Percentiles rank a stretch among this genome's conserved stretches.
These are phyloP conservation scores for Eremophila alpestris DNA, from an alignment of 2,797 vertebrate genomes.

Conservation along the genomic window DNA sequence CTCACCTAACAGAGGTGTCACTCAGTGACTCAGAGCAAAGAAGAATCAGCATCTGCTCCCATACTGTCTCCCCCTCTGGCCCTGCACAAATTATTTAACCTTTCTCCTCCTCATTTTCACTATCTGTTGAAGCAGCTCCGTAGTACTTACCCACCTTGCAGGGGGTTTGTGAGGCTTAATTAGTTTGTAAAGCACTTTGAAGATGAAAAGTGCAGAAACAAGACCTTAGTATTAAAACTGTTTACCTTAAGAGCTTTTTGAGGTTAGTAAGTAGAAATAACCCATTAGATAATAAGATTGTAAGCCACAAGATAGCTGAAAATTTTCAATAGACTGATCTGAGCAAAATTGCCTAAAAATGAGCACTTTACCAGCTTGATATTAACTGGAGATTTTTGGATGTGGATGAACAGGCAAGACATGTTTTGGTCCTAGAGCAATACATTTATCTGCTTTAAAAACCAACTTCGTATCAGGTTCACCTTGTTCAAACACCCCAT, in stretches of 20 bases:
- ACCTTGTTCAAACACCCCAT: background rate
- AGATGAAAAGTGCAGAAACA: conserved; percentile 43
- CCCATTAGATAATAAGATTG: background rate
- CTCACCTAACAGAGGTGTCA: background rate
- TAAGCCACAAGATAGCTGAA: background rate
- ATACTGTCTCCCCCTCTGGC: background rate
- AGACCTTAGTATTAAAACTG: conserved; percentile 44
- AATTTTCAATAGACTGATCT: background rate
- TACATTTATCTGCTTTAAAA: background rate
- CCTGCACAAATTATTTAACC: conserved; percentile 27
- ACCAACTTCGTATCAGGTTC: background rate
- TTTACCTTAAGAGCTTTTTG: conserved; percentile 44
- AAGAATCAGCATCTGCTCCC: background rate
- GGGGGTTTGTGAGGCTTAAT: conserved; percentile 36
- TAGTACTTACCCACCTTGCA: background rate
- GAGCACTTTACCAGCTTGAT: background rate
- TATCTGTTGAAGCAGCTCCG: conserved; percentile 21
- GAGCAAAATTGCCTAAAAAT: background rate
- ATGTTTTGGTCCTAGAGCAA: background rate
- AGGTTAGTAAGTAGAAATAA: conserved; percentile 28
- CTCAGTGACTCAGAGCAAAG: background rate
- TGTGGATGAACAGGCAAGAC: background rate
- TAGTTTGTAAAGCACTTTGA: conserved; percentile 50
- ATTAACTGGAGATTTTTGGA: background rate
- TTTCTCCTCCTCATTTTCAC: conserved; percentile 24